Evolutionary conservation across 1,140 invertebrate genomes (phyloP), one percentile per base, ranked within the genome.

Genomic region (Conus betulinus): DNA sequence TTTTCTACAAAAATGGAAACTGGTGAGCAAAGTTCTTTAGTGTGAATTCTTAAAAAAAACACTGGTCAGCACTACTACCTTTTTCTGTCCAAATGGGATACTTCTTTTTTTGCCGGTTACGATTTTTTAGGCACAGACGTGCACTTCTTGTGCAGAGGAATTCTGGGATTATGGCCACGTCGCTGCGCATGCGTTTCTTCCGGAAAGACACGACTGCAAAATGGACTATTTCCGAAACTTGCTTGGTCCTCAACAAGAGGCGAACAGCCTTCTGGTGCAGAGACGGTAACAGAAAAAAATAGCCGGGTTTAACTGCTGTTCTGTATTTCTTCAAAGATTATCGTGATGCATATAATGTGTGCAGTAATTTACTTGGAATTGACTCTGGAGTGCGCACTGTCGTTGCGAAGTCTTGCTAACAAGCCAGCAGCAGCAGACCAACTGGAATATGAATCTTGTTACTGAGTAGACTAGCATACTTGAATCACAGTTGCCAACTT

Each of bases 171-270:
- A 71, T 84, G 90, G 90, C 93, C 92, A 94, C 91, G 91, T 93
- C 90, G 89, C 63, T 92, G 90, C 93, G 94, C 94, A 93, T 93
- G 93, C 93, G 93, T 90, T 79, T 27, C 55, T 90, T 90, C 87
- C 89, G 88, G 87, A 87, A 39, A 89, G 90, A 91, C 90, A 91
- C 92, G 91, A 91, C 89, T 88, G 87, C 90, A 91, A 88, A 87
- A 95, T 95, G 95, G 94, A 95, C 87, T 95, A 94, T 90, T 94
- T 95, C 90, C 91, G 94, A 90, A 95, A 95, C 89, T 93, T 94
- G 23, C 67, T 99, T 57, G 98, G 98, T n/a, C 95, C 97, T 82
- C 97, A 97, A 25, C 97, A 97, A 91, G 97, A 78, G 97, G 96
- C 88, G 96, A 96, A 90, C 97, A 97, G 93, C 97, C 97, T 63